phyloP scores from a whole-genome alignment of 2,888 invertebrate species.

The Limnephilus rhombicus region DNA sequence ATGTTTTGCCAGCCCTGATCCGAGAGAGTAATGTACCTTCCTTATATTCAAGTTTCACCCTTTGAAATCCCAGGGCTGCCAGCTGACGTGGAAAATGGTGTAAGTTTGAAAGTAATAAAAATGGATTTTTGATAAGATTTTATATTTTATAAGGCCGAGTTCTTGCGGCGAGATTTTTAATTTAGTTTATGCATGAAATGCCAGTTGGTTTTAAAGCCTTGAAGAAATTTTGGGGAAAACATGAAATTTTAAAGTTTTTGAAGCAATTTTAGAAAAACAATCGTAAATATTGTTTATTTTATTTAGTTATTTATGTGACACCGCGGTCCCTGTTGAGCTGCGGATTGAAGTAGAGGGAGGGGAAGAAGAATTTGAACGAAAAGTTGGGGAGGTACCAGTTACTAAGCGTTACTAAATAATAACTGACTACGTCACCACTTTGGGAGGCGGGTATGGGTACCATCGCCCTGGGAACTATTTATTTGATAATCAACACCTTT shows the following conservation, averaged over 20 bases:
- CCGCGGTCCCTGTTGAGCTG: not conserved
- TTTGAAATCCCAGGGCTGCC: slow-evolving; percentile 18
- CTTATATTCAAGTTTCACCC: not conserved
- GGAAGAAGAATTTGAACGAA: not conserved
- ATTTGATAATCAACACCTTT: too few relatives aligned
- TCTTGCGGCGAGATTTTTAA: not conserved
- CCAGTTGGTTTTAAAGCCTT: not conserved
- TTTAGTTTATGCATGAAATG: not conserved
- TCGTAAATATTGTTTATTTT: not conserved
- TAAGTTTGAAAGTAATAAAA: slow-evolving; percentile 30
- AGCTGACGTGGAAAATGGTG: slow-evolving; percentile 28
- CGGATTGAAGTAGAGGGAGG: not conserved
- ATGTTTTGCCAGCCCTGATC: not conserved
- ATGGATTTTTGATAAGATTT: slow-evolving; percentile 8
- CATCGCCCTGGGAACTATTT: too few relatives aligned
- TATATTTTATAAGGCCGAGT: slow-evolving; percentile 6
- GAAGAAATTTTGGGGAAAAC: not conserved
- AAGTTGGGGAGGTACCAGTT: not conserved
- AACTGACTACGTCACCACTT: too few relatives aligned
- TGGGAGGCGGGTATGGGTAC: too few relatives aligned
- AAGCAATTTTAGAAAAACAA: not conserved
- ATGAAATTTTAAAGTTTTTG: not conserved
- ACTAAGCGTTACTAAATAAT: not conserved
- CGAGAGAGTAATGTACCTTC: not conserved
- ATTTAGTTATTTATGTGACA: not conserved